Conservation (phyloP, 2,113 vertebrate species). For the Thamnophis sirtalis region DNA sequence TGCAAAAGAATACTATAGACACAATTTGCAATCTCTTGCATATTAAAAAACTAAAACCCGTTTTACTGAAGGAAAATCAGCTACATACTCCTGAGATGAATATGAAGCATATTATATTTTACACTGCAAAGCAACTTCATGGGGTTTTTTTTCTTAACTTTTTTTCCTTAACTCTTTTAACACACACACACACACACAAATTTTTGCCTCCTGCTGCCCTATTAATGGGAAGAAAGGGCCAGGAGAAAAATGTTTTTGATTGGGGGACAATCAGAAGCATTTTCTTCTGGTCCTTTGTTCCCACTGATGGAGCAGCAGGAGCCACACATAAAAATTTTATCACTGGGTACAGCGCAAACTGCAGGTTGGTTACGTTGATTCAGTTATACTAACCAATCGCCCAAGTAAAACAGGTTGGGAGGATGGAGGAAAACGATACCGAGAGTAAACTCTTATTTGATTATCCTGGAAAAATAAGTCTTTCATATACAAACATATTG, state of each 20-base stretch:
- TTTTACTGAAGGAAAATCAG: slow-evolving; percentile 38
- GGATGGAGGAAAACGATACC: background rate
- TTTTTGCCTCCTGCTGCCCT: slow-evolving; percentile 55
- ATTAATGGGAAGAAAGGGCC: slow-evolving; percentile 62
- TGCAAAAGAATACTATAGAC: slow-evolving; percentile 13
- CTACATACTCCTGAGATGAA: slow-evolving; percentile 46
- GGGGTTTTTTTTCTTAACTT: slow-evolving; percentile 13
- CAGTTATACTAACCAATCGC: slow-evolving; percentile 33
- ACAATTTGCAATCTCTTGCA: slow-evolving; percentile 6
- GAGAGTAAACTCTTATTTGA: slow-evolving; percentile 26
- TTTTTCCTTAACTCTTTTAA: background rate
- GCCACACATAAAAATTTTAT: background rate
- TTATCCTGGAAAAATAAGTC: background rate
- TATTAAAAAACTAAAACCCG: slow-evolving; percentile 35
- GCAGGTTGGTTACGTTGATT: slow-evolving; percentile 28
- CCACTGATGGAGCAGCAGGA: slow-evolving; percentile 61
- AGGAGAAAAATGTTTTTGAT: slow-evolving; percentile 65
- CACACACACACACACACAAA: too few species aligned
- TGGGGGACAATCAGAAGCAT: slow-evolving; percentile 59
- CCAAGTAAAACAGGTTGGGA: slow-evolving; percentile 26
- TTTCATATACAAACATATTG: background rate
- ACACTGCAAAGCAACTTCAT: background rate
- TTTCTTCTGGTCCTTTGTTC: slow-evolving; percentile 67
- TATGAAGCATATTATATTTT: background rate
- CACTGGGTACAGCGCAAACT: slow-evolving; percentile 37